Evolutionary conservation across 2,797 vertebrate species (phyloP).

Genomic region (Luscinia megarhynchos): DNA sequence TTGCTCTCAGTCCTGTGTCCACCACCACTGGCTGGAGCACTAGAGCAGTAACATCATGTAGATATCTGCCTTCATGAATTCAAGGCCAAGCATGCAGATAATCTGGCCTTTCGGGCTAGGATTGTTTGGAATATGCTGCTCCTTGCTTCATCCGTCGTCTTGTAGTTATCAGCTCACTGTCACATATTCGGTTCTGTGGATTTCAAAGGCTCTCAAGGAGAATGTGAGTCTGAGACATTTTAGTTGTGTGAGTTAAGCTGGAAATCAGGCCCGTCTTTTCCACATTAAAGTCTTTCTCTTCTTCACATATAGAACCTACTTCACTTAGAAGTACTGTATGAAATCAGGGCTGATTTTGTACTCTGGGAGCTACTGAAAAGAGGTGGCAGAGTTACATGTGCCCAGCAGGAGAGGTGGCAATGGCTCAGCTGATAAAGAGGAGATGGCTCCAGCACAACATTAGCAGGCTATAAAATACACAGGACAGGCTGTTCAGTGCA

Average conservation of each 20-base stretch:
- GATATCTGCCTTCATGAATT: neutral
- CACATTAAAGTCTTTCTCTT: neutral
- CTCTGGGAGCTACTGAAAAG: neutral
- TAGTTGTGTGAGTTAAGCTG: neutral
- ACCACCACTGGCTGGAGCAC: neutral
- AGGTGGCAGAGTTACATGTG: rapidly evolving
- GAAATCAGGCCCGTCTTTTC: neutral
- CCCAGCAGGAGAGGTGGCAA: neutral
- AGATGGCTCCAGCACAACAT: neutral
- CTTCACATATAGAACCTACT: neutral
- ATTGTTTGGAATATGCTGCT: neutral
- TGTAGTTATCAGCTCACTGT: neutral
- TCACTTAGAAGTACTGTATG: neutral
- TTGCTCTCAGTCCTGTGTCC: neutral
- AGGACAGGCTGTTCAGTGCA: neutral
- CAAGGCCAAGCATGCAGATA: neutral
- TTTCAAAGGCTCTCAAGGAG: neutral
- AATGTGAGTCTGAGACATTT: neutral
- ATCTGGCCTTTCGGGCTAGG: neutral
- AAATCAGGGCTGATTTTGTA: neutral
- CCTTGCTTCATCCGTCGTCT: neutral
- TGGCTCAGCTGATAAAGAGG: neutral
- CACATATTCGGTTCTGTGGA: neutral
- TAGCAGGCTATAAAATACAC: neutral
- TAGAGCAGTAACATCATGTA: neutral